These are phyloP conservation scores for Myanophis thanlyinensis DNA, from an alignment of 2,113 vertebrate species.

Conservation along the genomic window DNA sequence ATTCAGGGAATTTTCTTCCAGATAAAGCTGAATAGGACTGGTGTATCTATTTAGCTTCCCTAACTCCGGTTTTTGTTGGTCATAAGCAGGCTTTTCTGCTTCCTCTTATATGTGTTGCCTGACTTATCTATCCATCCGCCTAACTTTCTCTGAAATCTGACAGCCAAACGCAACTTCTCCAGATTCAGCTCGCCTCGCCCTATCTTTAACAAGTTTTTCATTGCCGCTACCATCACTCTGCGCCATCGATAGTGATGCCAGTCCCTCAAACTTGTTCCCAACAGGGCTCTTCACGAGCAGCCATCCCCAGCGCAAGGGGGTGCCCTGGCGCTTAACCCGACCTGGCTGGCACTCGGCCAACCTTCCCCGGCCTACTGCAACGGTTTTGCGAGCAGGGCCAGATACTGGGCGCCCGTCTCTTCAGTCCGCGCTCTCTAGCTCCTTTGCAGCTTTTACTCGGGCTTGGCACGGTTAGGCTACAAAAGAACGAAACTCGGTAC, in stretches of 20 bases:
- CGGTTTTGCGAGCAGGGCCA: neutral
- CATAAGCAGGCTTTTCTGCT: neutral
- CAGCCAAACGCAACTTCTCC: neutral
- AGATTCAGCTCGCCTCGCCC: no score
- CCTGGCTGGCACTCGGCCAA: neutral
- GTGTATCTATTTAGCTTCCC: neutral
- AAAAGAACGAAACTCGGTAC: neutral
- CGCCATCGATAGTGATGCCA: neutral
- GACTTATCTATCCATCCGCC: neutral
- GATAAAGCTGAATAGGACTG: neutral
- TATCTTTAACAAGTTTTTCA: neutral
- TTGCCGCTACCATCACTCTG: neutral
- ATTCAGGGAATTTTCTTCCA: neutral
- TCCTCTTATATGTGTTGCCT: neutral
- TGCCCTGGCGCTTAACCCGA: neutral
- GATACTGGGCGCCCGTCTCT: neutral
- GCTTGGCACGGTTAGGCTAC: neutral
- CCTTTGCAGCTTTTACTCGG: neutral
- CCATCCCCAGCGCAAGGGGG: neutral
- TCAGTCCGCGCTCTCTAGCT: neutral
- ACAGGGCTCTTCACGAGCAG: neutral
- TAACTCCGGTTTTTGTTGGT: neutral
- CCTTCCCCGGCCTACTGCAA: neutral
- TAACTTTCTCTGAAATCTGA: neutral
- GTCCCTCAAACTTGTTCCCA: neutral